Evolutionary conservation across 2,113 vertebrate genomes (phyloP), one percentile per base, ranked within the genome.

Genomic region (Meleagris gallopavo): DNA sequence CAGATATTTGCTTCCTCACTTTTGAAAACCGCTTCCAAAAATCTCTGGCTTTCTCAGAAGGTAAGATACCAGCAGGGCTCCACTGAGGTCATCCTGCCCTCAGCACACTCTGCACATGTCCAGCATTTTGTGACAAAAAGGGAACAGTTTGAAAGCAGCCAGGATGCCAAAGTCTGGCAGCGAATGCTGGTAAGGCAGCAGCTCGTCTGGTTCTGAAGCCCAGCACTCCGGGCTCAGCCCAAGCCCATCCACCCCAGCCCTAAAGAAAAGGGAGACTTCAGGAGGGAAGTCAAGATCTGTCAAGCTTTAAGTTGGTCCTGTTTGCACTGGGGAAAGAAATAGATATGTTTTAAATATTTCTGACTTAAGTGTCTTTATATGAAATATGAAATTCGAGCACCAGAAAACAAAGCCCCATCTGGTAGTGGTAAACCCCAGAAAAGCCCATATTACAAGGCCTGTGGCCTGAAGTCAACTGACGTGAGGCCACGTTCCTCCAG

Each of bases 1-100:
- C 67, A 94, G 94, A 85, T 50, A 85, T 1, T 58, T 71, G 57
- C 87, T 95, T 95, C 93, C 94, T 94, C 66, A 27, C 85, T 67
- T 45, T 22, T 45, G 30, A 45, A 45, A 67, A 45, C 41, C 30
- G 4, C 41, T 67, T 67, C 65, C 65, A 67, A 67, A 45, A 41
- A 61, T 18, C n/a, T 36, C 24, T 36, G 46, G 41, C 43, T 48
- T 38, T n/a, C 41, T 24, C 12, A 25, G 9, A 30, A 79, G 36
- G 22, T 19, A 20, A 50, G 36, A 54, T 11, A 16, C 18, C 61
- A 9, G n/a, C 12, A 13, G 48, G 38, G 36, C 52, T 55, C 32
- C 71, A 18, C 38, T 43, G 52, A n/a, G 52, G 34, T 34, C 30
- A 32, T n/a, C 46, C 46, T 54, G 20, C 20, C 40, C 75, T 38